A percentile compares a stretch with the other conserved stretches of the same genome.
phyloP scores from a whole-genome alignment of 2,113 vertebrate species.

The Bos indicus region DNA sequence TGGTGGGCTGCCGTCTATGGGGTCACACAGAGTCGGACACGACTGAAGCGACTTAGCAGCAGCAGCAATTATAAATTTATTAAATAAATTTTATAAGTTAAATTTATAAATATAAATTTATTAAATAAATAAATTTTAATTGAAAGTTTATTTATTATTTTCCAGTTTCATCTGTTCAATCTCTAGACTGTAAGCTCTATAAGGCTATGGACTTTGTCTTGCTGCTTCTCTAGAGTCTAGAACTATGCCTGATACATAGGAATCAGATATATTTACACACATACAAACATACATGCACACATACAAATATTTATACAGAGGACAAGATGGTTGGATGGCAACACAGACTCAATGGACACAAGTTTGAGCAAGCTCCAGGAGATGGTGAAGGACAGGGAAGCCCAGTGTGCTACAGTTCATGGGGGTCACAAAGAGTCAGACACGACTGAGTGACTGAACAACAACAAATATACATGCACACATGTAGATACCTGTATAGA shows the following conservation, averaged over 20 bases:
- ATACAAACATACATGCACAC: neutral
- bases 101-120: neutral
- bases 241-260: neutral
- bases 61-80: too few species aligned
- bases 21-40: too few species aligned
- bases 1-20: too few species aligned
- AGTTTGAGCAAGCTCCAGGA: neutral
- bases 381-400: neutral
- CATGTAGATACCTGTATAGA: neutral
- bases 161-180: neutral
- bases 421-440: neutral
- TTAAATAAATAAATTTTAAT: neutral
- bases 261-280: neutral
- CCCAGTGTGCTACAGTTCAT: neutral
- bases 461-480: neutral
- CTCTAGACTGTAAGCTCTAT: neutral
- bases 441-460: neutral
- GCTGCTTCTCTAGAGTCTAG: neutral
- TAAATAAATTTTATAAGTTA: too few species aligned
- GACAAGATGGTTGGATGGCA: neutral
- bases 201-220: neutral
- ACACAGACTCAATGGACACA: neutral
- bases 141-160: neutral
- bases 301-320: neutral
- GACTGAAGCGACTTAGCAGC: too few species aligned